phyloP scores from a whole-genome alignment of 2,113 vertebrate species.

The Saguinus midas region DNA sequence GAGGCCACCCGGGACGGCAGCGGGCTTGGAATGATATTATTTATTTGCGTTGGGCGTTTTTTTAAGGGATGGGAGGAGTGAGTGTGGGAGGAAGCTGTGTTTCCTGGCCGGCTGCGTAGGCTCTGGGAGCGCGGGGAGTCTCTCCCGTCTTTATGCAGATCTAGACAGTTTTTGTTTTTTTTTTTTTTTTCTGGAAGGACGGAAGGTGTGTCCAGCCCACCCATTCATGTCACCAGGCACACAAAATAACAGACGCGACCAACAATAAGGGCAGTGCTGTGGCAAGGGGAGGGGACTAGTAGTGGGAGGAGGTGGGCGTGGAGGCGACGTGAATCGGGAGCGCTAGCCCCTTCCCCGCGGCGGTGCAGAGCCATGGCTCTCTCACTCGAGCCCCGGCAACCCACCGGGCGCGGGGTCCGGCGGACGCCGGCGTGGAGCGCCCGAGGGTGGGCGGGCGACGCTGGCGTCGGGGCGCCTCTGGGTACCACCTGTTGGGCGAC shows the following conservation, averaged over 20 bases:
- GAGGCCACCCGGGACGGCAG: background rate
- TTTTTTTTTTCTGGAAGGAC: slow-evolving; percentile 73
- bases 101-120: slow-evolving; percentile 78
- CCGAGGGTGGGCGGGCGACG: background rate
- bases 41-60: slow-evolving; percentile 31
- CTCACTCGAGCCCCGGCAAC: rapidly evolving
- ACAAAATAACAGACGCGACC: slow-evolving; percentile 91
- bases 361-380: background rate
- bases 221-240: slow-evolving; percentile 92
- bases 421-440: background rate
- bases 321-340: background rate
- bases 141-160: slow-evolving; percentile 50
- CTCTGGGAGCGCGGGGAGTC: slow-evolving; percentile 81
- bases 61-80: slow-evolving; percentile 44
- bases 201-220: slow-evolving; percentile 93
- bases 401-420: background rate
- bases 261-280: slow-evolving; percentile 87
- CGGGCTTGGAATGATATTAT: slow-evolving; percentile 28
- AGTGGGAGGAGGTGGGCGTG: slow-evolving; percentile 26
- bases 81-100: background rate
- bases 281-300: slow-evolving; percentile 67
- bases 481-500: background rate
- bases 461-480: rapidly evolving
- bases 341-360: background rate
- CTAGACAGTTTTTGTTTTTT: background rate